Evolutionary conservation across 2,888 invertebrate genomes (phyloP).

Genomic region (Caprella mutica): DNA sequence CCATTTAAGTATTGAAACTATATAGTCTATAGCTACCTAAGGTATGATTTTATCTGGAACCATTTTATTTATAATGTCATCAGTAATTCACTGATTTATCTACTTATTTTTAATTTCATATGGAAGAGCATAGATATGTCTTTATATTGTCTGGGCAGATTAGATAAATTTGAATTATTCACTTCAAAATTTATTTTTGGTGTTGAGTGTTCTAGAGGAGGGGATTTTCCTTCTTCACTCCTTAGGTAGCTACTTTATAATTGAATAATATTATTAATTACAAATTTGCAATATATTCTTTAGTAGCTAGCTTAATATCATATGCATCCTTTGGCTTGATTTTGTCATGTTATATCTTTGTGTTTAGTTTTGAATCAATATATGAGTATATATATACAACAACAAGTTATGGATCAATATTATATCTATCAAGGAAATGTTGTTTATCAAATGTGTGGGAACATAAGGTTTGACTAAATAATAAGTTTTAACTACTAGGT

Average conservation of each 20-base stretch:
- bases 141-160: no score
- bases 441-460: no score
- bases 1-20: no score
- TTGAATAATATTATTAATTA: not conserved
- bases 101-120: no score
- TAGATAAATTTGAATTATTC: no score
- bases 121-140: no score
- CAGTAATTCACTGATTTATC: not conserved
- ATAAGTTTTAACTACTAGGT: conserved; percentile 48
- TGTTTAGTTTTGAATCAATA: not conserved
- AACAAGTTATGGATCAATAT: conserved; percentile 12
- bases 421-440: no score
- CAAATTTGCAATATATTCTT: not conserved
- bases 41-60: not conserved
- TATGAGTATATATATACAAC: conserved; percentile 16
- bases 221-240: no score
- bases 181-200: no score
- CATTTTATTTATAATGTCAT: not conserved
- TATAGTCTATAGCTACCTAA: not conserved
- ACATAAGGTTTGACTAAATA: not conserved
- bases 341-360: not conserved
- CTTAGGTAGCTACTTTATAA: not conserved
- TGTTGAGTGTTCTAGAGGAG: no score
- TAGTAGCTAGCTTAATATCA: not conserved
- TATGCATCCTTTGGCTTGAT: not conserved